A percentile compares a stretch with the other conserved stretches of the same genome.
Conservation (phyloP, 1,140 invertebrate genomes). For the Nylanderia fulva region DNA sequence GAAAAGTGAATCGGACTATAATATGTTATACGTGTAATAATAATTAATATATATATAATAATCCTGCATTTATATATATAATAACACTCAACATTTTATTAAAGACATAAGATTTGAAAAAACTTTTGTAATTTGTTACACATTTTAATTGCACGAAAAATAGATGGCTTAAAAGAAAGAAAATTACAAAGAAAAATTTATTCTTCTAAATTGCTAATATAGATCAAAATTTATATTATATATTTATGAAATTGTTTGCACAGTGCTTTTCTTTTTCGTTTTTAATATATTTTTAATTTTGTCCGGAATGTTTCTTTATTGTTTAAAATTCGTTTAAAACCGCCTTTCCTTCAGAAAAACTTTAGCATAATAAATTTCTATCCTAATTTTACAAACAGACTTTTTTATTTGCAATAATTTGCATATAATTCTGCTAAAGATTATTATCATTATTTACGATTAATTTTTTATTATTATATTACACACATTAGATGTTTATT, state of each 20-base stretch:
- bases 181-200: not conserved
- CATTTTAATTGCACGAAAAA: not conserved
- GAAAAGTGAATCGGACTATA: conserved; percentile 14
- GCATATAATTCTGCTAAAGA: not conserved
- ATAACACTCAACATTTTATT: not conserved
- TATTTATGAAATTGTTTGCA: not conserved
- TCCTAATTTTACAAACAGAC: not conserved
- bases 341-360: not conserved
- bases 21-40: not conserved
- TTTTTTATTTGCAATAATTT: not conserved
- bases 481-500: not conserved
- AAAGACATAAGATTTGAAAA: not conserved
- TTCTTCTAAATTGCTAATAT: not conserved
- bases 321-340: not conserved
- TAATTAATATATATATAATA: too few species aligned
- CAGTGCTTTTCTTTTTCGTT: not conserved
- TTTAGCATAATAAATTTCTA: not conserved
- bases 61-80: not conserved
- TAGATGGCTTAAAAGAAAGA: not conserved
- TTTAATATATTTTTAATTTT: not conserved
- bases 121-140: not conserved
- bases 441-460: not conserved
- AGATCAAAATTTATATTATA: not conserved
- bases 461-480: not conserved
- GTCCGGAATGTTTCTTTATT: not conserved